Base-by-base conservation (phyloP, 2,113 vertebrate genomes). In the Candoia aspera region DNA sequence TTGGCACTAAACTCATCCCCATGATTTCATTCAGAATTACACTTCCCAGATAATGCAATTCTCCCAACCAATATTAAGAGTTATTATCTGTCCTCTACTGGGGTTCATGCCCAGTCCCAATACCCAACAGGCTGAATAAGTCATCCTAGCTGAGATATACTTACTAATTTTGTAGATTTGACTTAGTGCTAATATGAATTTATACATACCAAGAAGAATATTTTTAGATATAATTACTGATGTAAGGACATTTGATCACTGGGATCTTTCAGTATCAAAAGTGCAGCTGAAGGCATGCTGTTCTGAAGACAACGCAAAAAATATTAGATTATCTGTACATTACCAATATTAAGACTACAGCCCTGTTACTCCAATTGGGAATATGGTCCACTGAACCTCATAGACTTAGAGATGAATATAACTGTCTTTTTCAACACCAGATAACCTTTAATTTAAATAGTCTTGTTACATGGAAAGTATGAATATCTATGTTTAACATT, bases 381-480 rank as follows among this genome's bases (percentile, higher is more conserved):
- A 55, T 37, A 42, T 59, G 12, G 55, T 8, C 55, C 55, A 59
- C 55, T 6, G 57, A 15, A 42, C 19, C 23, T 10, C 21, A 24
- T 59, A 10, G 55, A 58, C 86, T 37, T 58, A 21, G 54, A 33
- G 55, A 57, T 57, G 4, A 21, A 37, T 10, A 53, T 29, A 23
- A 21, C 29, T 55, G 19, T 26, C 54, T 42, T n/a, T 24, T 59
- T 12, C 23, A 33, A 11, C 24, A 53, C 1, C 49, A 5, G 91
- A 92, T 53, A 19, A 62, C n/a, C 24, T 92, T 54, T 87, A 17
- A 93, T 93, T 91, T 15, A 68, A 62, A 68, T 37, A 92, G 33
- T 91, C 37, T 92, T 92, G 89, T 91, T 90, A 4, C 19, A 84
- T 64, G 91, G 58, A 58, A 84, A 29, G 58, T 93, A 93, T 93